These are phyloP conservation scores for Trachelus tabidus DNA, from an alignment of 2,888 invertebrate species.

Conservation along the genomic window DNA sequence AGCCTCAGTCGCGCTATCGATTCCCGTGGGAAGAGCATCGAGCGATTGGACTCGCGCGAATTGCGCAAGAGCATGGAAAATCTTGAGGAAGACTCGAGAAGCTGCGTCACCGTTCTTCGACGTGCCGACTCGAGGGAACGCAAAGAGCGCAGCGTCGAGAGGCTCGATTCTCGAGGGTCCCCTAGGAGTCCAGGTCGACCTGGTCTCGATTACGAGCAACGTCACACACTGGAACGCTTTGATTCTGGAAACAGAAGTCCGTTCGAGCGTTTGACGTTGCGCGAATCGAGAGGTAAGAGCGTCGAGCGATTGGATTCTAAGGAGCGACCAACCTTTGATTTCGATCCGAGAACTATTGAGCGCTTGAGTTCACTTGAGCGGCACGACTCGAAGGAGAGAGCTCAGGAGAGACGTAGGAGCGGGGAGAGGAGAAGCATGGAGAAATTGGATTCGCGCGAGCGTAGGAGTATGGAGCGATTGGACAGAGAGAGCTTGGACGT, in stretches of 20 bases:
- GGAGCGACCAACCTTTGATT: slow-evolving; percentile 52
- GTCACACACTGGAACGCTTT: slow-evolving; percentile 55
- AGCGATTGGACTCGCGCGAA: slow-evolving; percentile 51
- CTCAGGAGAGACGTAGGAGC: slow-evolving; percentile 23
- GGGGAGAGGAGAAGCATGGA: slow-evolving; percentile 41
- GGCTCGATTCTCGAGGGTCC: slow-evolving; percentile 46
- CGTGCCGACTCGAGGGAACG: slow-evolving; percentile 26
- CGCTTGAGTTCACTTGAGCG: slow-evolving; percentile 47
- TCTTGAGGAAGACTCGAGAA: slow-evolving; percentile 27
- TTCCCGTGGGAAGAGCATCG: slow-evolving; percentile 46
- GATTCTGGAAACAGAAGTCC: slow-evolving; percentile 51
- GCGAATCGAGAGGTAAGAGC: slow-evolving; percentile 50
- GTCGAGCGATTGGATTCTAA: slow-evolving; percentile 53
- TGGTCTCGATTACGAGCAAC: slow-evolving; percentile 48
- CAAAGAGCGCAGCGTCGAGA: slow-evolving; percentile 49
- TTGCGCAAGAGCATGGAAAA: slow-evolving; percentile 49
- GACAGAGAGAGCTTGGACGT: slow-evolving; percentile 45
- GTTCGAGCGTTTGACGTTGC: slow-evolving; percentile 40
- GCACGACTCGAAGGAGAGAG: slow-evolving; percentile 36
- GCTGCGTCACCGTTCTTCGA: background rate
- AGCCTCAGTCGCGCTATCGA: slow-evolving; percentile 38
- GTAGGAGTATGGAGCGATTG: slow-evolving; percentile 42
- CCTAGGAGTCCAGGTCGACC: slow-evolving; percentile 34
- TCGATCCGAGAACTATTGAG: slow-evolving; percentile 55
- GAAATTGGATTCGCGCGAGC: slow-evolving; percentile 44